Evolutionary conservation across 1,140 invertebrate species (phyloP).

Genomic region (Sitobion miscanthi): DNA sequence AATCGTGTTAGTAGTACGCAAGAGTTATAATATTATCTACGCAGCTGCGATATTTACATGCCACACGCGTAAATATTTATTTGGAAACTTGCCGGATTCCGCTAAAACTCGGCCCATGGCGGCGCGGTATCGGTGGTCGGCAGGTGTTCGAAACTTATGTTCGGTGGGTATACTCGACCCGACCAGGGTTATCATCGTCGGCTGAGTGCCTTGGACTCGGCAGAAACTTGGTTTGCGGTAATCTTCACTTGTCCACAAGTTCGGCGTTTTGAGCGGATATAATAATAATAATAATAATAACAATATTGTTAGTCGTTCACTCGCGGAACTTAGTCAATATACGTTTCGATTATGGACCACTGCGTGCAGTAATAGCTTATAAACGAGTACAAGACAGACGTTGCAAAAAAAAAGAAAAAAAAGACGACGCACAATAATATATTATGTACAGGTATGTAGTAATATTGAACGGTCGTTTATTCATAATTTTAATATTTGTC

Average conservation of each 20-base stretch:
- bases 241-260: background rate
- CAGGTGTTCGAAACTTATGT: background rate
- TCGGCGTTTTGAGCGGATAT: background rate
- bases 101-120: background rate
- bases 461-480: background rate
- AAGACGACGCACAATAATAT: background rate
- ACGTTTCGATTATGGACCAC: background rate
- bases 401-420: background rate
- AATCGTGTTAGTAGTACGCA: background rate
- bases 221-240: conserved; percentile 9
- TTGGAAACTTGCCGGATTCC: background rate
- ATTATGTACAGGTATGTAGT: no score
- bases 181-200: background rate
- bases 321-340: background rate
- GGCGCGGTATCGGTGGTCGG: background rate
- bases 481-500: background rate
- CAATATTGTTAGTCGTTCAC: background rate
- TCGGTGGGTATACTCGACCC: background rate
- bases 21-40: background rate
- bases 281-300: background rate
- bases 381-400: background rate
- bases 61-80: background rate
- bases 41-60: background rate
- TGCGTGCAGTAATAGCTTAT: background rate
- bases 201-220: background rate